phyloP scores from a whole-genome alignment of 2,113 vertebrate species.

The Caloenas nicobarica region DNA sequence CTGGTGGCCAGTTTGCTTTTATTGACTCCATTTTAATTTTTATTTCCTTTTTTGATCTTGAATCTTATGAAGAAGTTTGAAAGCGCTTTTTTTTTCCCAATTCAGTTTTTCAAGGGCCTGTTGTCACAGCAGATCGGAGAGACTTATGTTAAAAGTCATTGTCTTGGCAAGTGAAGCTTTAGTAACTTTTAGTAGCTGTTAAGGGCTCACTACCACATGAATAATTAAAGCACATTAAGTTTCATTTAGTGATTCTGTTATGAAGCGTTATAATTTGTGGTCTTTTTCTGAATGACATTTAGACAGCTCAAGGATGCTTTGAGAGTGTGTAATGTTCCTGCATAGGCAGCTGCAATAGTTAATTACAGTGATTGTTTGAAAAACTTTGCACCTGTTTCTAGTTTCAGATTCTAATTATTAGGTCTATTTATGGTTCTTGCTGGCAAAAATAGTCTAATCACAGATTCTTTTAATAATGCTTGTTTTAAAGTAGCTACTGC shows the following conservation, averaged over 20 bases:
- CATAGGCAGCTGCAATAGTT: not conserved
- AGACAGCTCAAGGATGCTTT: not conserved
- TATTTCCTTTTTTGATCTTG: not conserved
- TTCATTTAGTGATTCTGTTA: not conserved
- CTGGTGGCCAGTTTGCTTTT: not conserved
- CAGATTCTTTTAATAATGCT: not conserved
- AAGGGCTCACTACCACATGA: not conserved
- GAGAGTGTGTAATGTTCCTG: not conserved
- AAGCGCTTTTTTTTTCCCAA: not conserved
- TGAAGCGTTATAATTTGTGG: not conserved
- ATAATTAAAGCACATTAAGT: not conserved
- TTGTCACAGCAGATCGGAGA: not conserved
- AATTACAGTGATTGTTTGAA: not conserved
- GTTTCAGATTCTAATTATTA: not conserved
- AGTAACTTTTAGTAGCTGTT: not conserved
- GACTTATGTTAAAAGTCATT: not conserved
- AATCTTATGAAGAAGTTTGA: not conserved
- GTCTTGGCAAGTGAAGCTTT: not conserved
- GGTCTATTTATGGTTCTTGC: not conserved
- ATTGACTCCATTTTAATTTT: not conserved
- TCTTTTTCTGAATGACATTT: not conserved
- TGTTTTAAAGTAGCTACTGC: not conserved
- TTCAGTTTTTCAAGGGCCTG: not conserved
- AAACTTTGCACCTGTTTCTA: not conserved
- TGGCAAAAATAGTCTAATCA: not conserved